phyloP scores from a whole-genome alignment of 2,888 invertebrate species.

The Standfussiana lucernea region DNA sequence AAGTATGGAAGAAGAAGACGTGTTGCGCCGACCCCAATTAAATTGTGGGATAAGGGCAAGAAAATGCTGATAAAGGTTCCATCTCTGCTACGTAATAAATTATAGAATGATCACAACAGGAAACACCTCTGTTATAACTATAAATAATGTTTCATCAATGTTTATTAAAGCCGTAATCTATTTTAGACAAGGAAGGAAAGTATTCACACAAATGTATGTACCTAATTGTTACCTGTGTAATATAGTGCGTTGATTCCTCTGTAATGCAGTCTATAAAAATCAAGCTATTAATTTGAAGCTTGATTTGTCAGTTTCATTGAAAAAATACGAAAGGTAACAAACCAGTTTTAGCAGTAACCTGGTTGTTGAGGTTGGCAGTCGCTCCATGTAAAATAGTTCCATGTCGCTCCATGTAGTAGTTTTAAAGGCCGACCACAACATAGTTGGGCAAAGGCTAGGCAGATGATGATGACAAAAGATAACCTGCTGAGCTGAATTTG shows the following conservation, averaged over 20 bases:
- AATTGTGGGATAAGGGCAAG: no score
- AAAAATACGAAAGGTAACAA: neutral
- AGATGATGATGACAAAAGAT: neutral
- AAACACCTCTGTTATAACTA: neutral
- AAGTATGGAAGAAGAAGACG: no score
- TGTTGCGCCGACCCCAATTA: no score
- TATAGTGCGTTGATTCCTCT: neutral
- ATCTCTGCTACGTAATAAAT: neutral
- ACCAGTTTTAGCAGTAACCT: neutral
- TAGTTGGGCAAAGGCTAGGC: neutral
- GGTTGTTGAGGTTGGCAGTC: neutral
- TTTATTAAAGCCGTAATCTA: neutral
- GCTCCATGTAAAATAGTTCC: neutral
- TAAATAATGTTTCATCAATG: neutral
- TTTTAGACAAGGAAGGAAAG: slow-evolving; percentile 20
- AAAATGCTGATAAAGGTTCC: no score
- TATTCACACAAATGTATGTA: neutral
- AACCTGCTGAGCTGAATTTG: neutral
- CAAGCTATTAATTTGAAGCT: neutral
- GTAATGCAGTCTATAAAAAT: no score
- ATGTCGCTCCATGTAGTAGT: neutral
- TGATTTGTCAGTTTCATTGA: neutral
- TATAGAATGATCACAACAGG: slow-evolving; percentile 9
- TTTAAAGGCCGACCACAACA: neutral
- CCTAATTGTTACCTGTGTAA: neutral